Base-by-base conservation (phyloP, 1,140 invertebrate species). In the Trichonephila clavata region DNA sequence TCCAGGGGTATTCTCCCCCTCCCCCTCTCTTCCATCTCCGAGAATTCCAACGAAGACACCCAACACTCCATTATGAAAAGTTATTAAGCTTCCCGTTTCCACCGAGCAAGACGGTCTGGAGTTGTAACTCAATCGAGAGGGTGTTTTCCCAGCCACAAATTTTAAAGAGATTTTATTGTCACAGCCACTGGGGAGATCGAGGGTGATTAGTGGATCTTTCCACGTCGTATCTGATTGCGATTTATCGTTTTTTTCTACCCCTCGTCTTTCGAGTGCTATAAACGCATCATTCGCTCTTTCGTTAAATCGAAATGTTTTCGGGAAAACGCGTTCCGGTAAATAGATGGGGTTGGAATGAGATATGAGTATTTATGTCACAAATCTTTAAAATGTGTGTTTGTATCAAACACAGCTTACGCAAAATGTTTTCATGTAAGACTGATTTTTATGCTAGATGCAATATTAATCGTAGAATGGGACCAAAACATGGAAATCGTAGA, bases 31-130 rank as follows among this genome's bases (percentile, higher is more conserved):
- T 89, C 32, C 57, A 86, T 32, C 43, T 86, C 57, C 84, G 43
- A 77, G 87, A 27, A 89, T 89, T 63, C 60, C 87, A 71, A 59
- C 24, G 32, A 63, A n/a, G 87, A 89, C 87, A 89, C 57, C 59
- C 59, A 65, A 65, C 86, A 61, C 86, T 87, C 86, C 61, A 87
- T 87, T 87, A 87, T 87, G 86, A 63, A 32, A 87, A 87, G 86
- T 87, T 87, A 87, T 87, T 65, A 57, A 65, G 86, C 27, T 43
- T 27, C 32, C 27, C 18, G 60, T 20, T 14, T 87, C 32, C 43
- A 87, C 16, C 86, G n/a, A 24, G 50, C 50, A 84, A 18, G n/a
- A 60, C 32, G 8, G 27, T 60, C 57, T 65, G 86, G 24, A 39
- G 57, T 65, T 32, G 86, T 68, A 87, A 87, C 86, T 87, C 59